Base-by-base conservation (phyloP, 2,797 vertebrate genomes). In the Gymnocypris eckloni region DNA sequence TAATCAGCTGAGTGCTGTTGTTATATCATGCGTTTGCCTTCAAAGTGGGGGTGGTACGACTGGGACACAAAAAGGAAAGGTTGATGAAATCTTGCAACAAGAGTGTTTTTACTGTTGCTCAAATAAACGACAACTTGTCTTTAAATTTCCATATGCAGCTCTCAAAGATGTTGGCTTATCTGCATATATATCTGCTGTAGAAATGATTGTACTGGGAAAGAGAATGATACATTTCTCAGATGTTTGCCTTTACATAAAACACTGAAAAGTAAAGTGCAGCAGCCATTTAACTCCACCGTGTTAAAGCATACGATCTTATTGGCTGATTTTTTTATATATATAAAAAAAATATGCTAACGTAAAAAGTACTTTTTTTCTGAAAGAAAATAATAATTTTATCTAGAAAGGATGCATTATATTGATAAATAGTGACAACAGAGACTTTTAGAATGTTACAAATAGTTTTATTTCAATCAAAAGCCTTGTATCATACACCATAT, bases 1-100 rank as follows among this genome's bases (percentile, higher is more conserved):
- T 78, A 85, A 85, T 85, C 77, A 64, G 54, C 76, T 72, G 84
- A 85, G 84, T 71, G 78, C 84, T 80, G 54, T 80, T 41, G 84
- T 61, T 71, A 54, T 50, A 37, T 67, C 25, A 50, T 22, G 48
- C 12, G 37, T 50, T 67, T 50, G 25, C 43, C 43, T 69, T 81
- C 45, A 67, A 12, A 20, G 15, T 56, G 5, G 28, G 28, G 28
- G 28, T 22, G 41, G 56, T 45, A 41, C 13, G 59, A 43, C 8
- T 80, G 79, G 48, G 73, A 66, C 22, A 64, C 39, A 18, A 54
- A 72, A 43, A 41, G 41, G 54, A 79, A n/a, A n/a, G 83, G 39
- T 8, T 59, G 39, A 79, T 48, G 28, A 43, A 84, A 78, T 84
- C 18, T 10, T 20, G 18, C 48, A 20, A 12, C 22, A 71, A 16